These are phyloP conservation scores for Enteromius viviparus DNA, from an alignment of 2,797 vertebrate genomes.

Conservation along the genomic window DNA sequence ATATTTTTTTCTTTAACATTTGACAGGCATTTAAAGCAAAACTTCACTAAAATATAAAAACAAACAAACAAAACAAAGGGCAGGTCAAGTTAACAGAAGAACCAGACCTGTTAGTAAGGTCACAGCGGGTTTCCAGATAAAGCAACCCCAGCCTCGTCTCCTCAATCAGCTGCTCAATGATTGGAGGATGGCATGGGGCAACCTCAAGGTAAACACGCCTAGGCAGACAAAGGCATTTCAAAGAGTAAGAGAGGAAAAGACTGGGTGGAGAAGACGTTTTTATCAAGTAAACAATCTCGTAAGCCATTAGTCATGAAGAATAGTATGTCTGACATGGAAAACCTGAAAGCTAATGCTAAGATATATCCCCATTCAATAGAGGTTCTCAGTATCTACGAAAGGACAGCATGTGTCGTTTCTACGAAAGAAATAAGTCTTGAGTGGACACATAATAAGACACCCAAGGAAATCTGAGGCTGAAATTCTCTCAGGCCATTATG, in stretches of 20 bases:
- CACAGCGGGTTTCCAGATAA: constrained; percentile 76
- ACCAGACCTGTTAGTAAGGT: constrained; percentile 86
- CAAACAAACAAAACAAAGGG: not conserved
- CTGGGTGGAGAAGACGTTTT: not conserved
- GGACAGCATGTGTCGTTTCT: not conserved
- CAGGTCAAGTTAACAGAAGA: not conserved
- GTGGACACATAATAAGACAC: constrained; percentile 15
- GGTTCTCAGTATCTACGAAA: not conserved
- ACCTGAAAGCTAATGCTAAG: constrained; percentile 5
- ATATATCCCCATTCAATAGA: not conserved
- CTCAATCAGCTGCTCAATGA: constrained; percentile 82
- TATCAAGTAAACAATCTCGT: not conserved
- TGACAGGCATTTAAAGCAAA: not conserved
- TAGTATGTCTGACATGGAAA: not conserved
- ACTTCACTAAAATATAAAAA: not conserved
- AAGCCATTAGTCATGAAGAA: constrained; percentile 18
- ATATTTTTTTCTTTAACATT: too few relatives aligned
- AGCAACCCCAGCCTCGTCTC: constrained; percentile 69
- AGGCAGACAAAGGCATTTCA: constrained; percentile 41
- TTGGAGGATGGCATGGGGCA: constrained; percentile 87
- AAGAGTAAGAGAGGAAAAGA: constrained; percentile 5
- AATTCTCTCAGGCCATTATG: not conserved
- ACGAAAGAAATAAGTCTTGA: constrained; percentile 28
- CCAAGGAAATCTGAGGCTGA: constrained; percentile 34
- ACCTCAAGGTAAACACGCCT: constrained; percentile 93